phyloP scores from a whole-genome alignment of 2,888 invertebrate genomes.

The Schizotus pectinicornis region DNA sequence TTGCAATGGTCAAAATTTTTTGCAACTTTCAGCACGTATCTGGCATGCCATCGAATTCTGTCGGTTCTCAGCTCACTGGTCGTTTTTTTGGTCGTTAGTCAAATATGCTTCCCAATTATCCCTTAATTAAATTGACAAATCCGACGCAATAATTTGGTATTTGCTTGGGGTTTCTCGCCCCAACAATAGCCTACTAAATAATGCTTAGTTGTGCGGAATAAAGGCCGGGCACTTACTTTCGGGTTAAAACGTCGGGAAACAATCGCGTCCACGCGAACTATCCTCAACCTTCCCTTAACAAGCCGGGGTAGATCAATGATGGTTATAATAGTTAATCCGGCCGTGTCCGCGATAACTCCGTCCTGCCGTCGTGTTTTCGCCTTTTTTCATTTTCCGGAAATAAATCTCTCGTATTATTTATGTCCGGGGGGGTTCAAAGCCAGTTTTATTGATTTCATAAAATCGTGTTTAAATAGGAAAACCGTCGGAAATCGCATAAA shows the following conservation, averaged over 20 bases:
- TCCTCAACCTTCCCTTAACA: slow-evolving; percentile 29
- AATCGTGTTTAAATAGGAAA: no score
- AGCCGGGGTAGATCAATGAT: slow-evolving; percentile 19
- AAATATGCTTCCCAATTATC: slow-evolving; percentile 32
- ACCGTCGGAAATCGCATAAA: slow-evolving; percentile 11
- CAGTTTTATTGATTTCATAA: no score
- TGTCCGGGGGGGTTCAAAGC: no score
- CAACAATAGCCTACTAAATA: slow-evolving; percentile 30
- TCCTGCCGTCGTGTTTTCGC: slow-evolving; percentile 3
- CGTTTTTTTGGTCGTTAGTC: slow-evolving; percentile 11
- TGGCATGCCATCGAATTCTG: background rate
- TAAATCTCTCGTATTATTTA: slow-evolving; percentile 10
- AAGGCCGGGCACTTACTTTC: slow-evolving; percentile 27
- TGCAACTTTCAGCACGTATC: background rate
- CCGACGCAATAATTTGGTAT: slow-evolving; percentile 33
- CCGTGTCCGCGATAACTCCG: background rate
- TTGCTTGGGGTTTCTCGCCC: slow-evolving; percentile 29
- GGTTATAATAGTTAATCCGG: slow-evolving; percentile 15
- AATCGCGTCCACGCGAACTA: slow-evolving; percentile 22
- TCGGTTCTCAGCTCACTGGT: no score
- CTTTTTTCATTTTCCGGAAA: slow-evolving; percentile 8
- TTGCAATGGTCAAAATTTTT: no score
- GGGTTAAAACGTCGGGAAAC: slow-evolving; percentile 30
- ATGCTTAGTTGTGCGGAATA: slow-evolving; percentile 33
- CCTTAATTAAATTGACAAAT: slow-evolving; percentile 37